These are phyloP conservation scores for Malurus leucopterus DNA, from an alignment of 2,797 vertebrate species.

Conservation along the genomic window DNA sequence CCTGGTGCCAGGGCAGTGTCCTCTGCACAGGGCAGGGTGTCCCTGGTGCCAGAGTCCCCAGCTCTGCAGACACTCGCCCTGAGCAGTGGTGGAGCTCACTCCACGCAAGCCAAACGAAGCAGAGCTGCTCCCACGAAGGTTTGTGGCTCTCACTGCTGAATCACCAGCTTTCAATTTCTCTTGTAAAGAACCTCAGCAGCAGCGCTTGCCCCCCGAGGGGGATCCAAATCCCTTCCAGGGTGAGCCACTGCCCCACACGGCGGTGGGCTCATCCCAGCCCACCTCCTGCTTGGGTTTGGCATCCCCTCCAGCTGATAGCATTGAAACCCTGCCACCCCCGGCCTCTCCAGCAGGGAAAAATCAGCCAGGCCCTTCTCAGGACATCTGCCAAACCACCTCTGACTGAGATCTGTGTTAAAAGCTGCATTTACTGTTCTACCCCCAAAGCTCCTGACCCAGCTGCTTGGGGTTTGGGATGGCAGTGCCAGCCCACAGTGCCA, in stretches of 20 bases:
- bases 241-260: fast-evolving
- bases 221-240: background rate
- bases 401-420: background rate
- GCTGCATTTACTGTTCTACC: fast-evolving
- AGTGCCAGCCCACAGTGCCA: background rate
- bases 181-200: background rate
- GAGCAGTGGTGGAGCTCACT: background rate
- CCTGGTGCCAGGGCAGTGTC: background rate
- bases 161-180: background rate
- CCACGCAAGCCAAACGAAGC: background rate
- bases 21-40: background rate
- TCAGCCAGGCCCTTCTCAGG: background rate
- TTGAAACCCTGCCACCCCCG: fast-evolving
- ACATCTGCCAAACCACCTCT: background rate
- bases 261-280: background rate
- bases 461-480: fast-evolving
- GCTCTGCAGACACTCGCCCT: background rate
- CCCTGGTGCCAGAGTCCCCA: background rate
- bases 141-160: background rate
- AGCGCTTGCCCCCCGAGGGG: background rate
- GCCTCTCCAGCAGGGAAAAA: background rate
- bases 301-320: fast-evolving
- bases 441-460: background rate
- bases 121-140: background rate
- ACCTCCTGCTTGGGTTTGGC: background rate